Evolutionary conservation across 2,797 vertebrate species (phyloP), one percentile per base, ranked within the genome.

Genomic region (Oreochromis grahami): DNA sequence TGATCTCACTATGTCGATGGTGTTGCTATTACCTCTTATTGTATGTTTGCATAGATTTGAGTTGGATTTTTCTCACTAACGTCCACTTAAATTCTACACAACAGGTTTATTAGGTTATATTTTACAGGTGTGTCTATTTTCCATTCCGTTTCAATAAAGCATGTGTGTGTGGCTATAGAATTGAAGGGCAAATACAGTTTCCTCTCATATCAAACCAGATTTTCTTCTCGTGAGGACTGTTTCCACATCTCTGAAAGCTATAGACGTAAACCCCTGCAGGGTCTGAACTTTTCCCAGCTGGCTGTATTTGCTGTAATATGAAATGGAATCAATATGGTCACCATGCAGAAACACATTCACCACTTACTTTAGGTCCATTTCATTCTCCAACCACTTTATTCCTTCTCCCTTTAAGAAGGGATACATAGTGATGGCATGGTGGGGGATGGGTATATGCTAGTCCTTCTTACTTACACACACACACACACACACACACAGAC

Each of bases 301-400:
- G 43, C 55, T 82, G 70, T 74, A 70, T 78, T 79, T 58, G 80
- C 78, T 81, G 41, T 80, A 88, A 84, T 85, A 84, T 86, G 68
- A 90, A 92, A 89, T 90, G 63, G 70, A 91, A 93, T 94, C 90
- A 89, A 92, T 92, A 81, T 63, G 77, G 84, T 50, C 14, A 12
- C 86, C 86, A 87, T 89, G 91, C 86, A 88, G 87, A 87, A 90
- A 89, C 82, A 82, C 87, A 84, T 81, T 82, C 50, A 84, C 82
- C 70, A 26, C 82, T 91, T 77, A 77, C 83, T 86, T 84, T 65
- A 77, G 80, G 68, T 78, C 87, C 50, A 87, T 84, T 91, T 90
- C 58, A 60, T 86, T 84, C 80, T 50, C 81, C 48, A n/a, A 63
- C 83, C 84, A 76, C 76, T 60, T 80, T 78, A 63, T 43, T 32